Evolutionary conservation across 2,797 vertebrate genomes (phyloP), one percentile per base, ranked within the genome.

Genomic region (Acipenser transmontanus): DNA sequence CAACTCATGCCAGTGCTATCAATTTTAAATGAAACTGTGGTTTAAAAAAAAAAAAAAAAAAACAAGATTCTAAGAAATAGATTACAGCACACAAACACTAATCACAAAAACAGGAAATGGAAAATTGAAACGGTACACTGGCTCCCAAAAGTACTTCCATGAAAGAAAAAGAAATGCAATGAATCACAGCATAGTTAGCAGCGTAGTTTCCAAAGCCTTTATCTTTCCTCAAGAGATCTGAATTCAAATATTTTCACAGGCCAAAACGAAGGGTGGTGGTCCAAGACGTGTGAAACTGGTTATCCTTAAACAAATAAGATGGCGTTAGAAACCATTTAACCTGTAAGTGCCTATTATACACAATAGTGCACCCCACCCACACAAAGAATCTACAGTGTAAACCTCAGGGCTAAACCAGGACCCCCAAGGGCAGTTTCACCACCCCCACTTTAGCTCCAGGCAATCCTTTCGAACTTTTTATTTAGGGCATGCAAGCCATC

Each of bases 11-110:
- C 85, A 88, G 77, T 10, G 1, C 69, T 70, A 71, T 64, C 83
- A 76, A 71, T 65, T 61, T 51, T 77, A 69, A 78, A 80, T 78
- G 77, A 70, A 68, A 47, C 69, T 70, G 68, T 74, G 64, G 72
- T 8, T 67, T 69, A 73, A 75, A 73, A 78, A 78, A 74, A 54
- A 62, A 54, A 62, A 61, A 74, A 79, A 83, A 70, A 72, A 66
- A 74, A 75, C 81, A 76, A 72, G 72, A 68, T 82, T 84, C 84
- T 82, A 77, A 75, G 81, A 86, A 89, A 87, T 86, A 90, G 84
- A 88, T 82, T 83, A 66, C 72, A 77, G 81, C 86, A 85, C 80
- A 82, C 88, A 88, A 90, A 89, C 87, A 90, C 83, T 78, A 87
- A 88, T 88, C 84, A 87, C 78, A 78, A 82, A 79, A 84, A 74